Base-by-base conservation (phyloP, 1,140 invertebrate species). In the Bradysia coprophila region DNA sequence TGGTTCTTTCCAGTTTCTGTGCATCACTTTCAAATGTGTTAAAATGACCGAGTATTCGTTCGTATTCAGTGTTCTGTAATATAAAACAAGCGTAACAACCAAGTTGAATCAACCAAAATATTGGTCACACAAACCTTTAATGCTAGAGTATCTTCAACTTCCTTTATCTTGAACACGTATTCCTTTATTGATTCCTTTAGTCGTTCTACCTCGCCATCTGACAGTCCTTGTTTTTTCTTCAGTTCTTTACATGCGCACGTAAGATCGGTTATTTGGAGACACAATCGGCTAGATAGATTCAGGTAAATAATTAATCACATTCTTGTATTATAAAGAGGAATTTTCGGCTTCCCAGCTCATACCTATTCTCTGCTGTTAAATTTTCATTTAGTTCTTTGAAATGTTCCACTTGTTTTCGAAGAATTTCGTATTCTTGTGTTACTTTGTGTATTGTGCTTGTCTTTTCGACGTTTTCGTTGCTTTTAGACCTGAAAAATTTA, bases 111-210 rank as follows among this genome's bases (percentile, higher is more conserved):
- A n/a, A n/a, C n/a, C n/a, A n/a, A n/a, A n/a, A n/a, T n/a, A n/a
- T n/a, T n/a, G n/a, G n/a, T n/a, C n/a, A n/a, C n/a, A n/a, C n/a
- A n/a, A n/a, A n/a, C n/a, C n/a, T n/a, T n/a, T n/a, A n/a, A n/a
- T n/a, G n/a, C n/a, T n/a, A n/a, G n/a, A n/a, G n/a, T n/a, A n/a
- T 78, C 74, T 48, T 78, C 74, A 13, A 69, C 67, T 24, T 71
- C 63, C 46, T 73, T 67, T 6, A 78, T 71, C 57, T 78, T 72
- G 44, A 65, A 65, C 0, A 77, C 72, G 47, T 78, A 78, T 44
- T 72, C 70, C 46, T 75, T 72, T 38, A 78, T 50, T 52, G 78
- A 73, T 39, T 64, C 57, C 50, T 76, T 76, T 38, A 78, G 55
- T 45, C 72, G 68, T 34, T 65, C 65, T 2, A 73, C 67, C 57